A percentile compares a stretch with the other conserved stretches of the same genome.
These are phyloP conservation scores for Stigmatopora argus DNA, from an alignment of 2,113 vertebrate genomes.

Conservation along the genomic window DNA sequence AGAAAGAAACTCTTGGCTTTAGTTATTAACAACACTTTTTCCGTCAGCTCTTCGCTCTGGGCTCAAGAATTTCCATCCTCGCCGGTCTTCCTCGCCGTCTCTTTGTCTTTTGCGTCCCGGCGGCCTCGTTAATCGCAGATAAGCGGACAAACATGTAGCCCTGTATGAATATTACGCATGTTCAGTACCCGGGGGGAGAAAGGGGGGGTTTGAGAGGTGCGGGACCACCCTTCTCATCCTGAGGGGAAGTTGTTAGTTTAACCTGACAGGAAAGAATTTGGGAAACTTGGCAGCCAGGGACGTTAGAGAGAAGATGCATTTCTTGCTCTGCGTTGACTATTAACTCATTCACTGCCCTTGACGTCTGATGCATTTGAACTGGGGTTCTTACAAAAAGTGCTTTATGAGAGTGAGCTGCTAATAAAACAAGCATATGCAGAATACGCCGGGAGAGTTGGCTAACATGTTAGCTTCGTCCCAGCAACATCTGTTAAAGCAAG, in stretches of 20 bases:
- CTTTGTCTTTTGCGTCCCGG: slow-evolving; percentile 17
- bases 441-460: no score
- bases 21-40: slow-evolving; percentile 33
- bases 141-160: slow-evolving; percentile 38
- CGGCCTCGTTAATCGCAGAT: slow-evolving; percentile 64
- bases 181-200: slow-evolving; percentile 26
- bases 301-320: slow-evolving; percentile 38
- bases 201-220: slow-evolving; percentile 53
- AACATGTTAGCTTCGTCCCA: no score
- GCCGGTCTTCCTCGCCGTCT: slow-evolving; percentile 29
- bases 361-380: no score
- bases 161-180: slow-evolving; percentile 25
- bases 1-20: slow-evolving; percentile 20
- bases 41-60: slow-evolving; percentile 40
- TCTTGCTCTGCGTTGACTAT: slow-evolving; percentile 62
- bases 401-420: no score
- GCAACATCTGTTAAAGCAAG: no score
- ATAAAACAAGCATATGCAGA: no score
- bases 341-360: slow-evolving; percentile 36
- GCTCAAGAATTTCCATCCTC: slow-evolving; percentile 62
- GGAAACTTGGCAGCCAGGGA: slow-evolving; percentile 73
- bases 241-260: slow-evolving; percentile 88
- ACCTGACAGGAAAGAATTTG: slow-evolving; percentile 78
- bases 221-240: slow-evolving; percentile 71
- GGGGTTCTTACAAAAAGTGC: no score